Evolutionary conservation across 2,888 invertebrate genomes (phyloP).

Genomic region (Parochlus steinenii): DNA sequence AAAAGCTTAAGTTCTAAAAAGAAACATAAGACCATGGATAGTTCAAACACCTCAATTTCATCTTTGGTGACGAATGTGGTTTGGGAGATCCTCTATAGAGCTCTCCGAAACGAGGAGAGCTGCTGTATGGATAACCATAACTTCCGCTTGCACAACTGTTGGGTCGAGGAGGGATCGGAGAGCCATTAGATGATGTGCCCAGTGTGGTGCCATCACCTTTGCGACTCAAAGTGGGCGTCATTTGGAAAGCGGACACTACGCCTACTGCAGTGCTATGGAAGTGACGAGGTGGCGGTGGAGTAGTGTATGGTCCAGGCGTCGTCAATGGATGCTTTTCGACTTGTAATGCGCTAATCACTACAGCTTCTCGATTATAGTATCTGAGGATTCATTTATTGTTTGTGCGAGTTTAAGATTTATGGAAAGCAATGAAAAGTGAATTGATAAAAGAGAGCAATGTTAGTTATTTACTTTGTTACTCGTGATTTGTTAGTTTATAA

Average conservation of each 20-base stretch:
- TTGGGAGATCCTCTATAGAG: slow-evolving; percentile 38
- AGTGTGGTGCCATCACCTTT: slow-evolving; percentile 20
- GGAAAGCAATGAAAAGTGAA: too few relatives aligned
- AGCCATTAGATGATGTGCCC: slow-evolving; percentile 26
- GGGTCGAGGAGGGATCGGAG: slow-evolving; percentile 41
- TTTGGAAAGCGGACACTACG: slow-evolving; percentile 41
- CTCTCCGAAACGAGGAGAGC: slow-evolving; percentile 40
- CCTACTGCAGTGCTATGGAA: slow-evolving; percentile 35
- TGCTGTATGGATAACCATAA: too few relatives aligned
- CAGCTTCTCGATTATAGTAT: slow-evolving; percentile 83
- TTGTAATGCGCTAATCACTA: slow-evolving; percentile 83
- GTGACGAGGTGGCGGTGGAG: slow-evolving; percentile 46
- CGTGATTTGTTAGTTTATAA: too few relatives aligned
- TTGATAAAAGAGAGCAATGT: too few relatives aligned
- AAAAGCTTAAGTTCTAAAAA: too few relatives aligned
- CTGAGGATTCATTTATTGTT: slow-evolving; percentile 31
- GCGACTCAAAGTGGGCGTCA: slow-evolving; percentile 50
- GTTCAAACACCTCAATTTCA: slow-evolving; percentile 68
- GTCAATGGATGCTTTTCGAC: slow-evolving; percentile 84
- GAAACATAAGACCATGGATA: slow-evolving; percentile 21
- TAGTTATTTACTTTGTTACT: too few relatives aligned
- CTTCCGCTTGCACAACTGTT: slow-evolving; percentile 42
- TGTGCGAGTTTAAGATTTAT: slow-evolving; percentile 1
- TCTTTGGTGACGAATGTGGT: slow-evolving; percentile 74
- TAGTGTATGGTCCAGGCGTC: slow-evolving; percentile 66